Evolutionary conservation across 2,113 vertebrate genomes (phyloP).

Genomic region (Varanus komodoensis): DNA sequence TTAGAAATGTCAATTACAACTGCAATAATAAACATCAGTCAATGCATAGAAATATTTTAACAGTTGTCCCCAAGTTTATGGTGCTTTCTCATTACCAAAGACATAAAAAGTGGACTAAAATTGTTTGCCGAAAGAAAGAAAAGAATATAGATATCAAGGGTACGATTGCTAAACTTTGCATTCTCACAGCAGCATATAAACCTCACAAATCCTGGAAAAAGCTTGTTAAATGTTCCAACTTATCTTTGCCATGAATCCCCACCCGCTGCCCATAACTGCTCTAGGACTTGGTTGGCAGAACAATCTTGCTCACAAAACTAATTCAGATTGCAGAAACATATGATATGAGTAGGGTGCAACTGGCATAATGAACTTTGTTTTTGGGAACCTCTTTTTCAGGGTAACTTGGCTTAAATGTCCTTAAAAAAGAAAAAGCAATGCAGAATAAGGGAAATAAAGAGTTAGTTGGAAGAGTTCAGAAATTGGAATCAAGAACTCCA

Average conservation of each 20-base stretch:
- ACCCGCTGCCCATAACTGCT: neutral
- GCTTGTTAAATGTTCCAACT: neutral
- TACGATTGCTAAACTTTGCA: neutral
- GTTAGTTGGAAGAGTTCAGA: neutral
- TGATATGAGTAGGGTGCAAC: neutral
- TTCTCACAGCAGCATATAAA: slow-evolving; percentile 10
- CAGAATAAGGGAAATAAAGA: neutral
- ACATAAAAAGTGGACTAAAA: slow-evolving; percentile 16
- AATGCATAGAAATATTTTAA: slow-evolving; percentile 51
- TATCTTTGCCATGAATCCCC: neutral
- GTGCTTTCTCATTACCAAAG: slow-evolving; percentile 43
- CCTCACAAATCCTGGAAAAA: neutral
- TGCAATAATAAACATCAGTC: neutral
- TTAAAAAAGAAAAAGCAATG: neutral
- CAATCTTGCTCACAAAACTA: neutral
- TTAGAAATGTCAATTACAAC: slow-evolving; percentile 8
- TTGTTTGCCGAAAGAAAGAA: neutral
- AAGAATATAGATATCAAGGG: neutral
- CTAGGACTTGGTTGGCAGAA: neutral
- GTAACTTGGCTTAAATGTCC: neutral
- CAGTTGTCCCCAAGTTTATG: slow-evolving; percentile 22
- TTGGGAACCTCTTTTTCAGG: neutral
- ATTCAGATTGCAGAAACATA: neutral
- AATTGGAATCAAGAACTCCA: too few species aligned
- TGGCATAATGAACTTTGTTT: neutral